phyloP scores from a whole-genome alignment of 2,797 vertebrate genomes.

The Cirrhinus mrigala region DNA sequence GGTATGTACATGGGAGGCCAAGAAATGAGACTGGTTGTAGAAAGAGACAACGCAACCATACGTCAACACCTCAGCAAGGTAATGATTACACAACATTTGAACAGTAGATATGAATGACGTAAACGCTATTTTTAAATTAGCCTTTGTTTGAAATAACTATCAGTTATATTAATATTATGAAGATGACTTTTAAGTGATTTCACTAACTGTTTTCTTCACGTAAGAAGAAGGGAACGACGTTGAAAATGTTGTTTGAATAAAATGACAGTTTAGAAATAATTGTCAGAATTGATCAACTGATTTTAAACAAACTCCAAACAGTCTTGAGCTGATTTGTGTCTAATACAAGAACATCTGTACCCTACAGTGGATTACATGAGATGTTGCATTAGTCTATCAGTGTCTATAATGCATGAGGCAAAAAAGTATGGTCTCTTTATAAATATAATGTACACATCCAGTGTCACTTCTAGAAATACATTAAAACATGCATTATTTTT shows the following conservation, averaged over 20 bases:
- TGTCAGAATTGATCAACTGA: constrained; percentile 2
- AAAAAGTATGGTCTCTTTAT: background rate
- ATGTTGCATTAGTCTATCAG: background rate
- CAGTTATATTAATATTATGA: background rate
- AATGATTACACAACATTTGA: constrained; percentile 53
- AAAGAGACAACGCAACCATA: constrained; percentile 87
- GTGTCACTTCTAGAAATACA: background rate
- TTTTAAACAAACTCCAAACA: background rate
- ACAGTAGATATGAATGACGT: background rate
- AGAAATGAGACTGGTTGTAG: constrained; percentile 88
- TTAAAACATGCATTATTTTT: background rate
- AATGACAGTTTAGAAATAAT: background rate
- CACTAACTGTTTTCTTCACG: background rate
- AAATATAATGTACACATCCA: background rate
- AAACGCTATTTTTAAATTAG: background rate
- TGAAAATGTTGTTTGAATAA: background rate
- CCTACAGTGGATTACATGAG: background rate
- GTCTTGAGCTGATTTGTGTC: background rate
- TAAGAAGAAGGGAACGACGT: background rate
- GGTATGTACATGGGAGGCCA: constrained; percentile 90
- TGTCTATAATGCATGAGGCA: background rate
- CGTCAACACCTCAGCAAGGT: constrained; percentile 88
- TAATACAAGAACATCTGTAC: background rate
- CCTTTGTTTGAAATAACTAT: background rate
- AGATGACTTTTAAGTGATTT: background rate